Conservation (phyloP, 1,140 invertebrate species). For the Trigoniulus corallinus region DNA sequence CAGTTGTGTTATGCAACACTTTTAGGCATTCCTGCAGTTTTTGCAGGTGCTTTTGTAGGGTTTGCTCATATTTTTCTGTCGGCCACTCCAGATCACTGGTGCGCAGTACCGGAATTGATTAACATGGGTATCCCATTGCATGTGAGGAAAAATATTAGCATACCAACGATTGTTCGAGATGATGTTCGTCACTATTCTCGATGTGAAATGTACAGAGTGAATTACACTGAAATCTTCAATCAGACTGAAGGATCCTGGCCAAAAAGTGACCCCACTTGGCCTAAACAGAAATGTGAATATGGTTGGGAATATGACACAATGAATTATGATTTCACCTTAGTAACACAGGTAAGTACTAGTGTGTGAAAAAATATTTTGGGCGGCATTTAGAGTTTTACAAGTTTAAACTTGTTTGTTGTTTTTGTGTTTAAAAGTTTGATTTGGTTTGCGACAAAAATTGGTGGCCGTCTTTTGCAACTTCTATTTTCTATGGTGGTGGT, state of each 20-base stretch:
- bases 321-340: slow-evolving; percentile 23
- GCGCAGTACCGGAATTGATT: slow-evolving; percentile 43
- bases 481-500: slow-evolving; percentile 48
- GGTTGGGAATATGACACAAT: slow-evolving; percentile 27
- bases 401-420: neutral
- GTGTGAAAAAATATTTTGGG: neutral
- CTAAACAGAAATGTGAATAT: slow-evolving; percentile 19
- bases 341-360: slow-evolving; percentile 22
- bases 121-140: neutral
- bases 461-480: slow-evolving; percentile 43
- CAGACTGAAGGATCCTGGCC: slow-evolving; percentile 3
- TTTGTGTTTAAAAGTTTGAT: slow-evolving; percentile 34
- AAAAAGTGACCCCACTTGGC: too few relatives aligned
- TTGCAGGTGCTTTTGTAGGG: slow-evolving; percentile 47
- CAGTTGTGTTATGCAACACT: slow-evolving; percentile 66
- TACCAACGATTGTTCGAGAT: slow-evolving; percentile 1
- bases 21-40: slow-evolving; percentile 50
- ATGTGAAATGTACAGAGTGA: slow-evolving; percentile 16
- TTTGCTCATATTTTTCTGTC: slow-evolving; percentile 64
- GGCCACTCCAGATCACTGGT: slow-evolving; percentile 63
- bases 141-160: neutral
- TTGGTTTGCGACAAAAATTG: slow-evolving; percentile 46
- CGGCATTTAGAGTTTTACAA: neutral
- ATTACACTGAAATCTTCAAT: slow-evolving; percentile 13
- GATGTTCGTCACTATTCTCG: slow-evolving; percentile 5